Base-by-base conservation (phyloP, 2,113 vertebrate genomes). In the Lynx canadensis region DNA sequence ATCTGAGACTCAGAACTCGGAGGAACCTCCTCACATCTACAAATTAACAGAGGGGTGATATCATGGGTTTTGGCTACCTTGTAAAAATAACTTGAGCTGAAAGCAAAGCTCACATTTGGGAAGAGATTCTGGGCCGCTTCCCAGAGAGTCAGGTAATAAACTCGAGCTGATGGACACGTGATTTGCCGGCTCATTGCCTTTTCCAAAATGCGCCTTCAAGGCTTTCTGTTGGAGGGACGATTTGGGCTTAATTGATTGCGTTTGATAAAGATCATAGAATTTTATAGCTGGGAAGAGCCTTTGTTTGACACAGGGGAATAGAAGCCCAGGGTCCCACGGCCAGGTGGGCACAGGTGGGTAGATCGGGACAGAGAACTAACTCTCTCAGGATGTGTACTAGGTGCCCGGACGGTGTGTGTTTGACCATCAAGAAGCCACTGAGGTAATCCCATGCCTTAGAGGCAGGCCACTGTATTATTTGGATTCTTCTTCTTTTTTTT, bases 51-150 rank as follows among this genome's bases (percentile, higher is more conserved):
- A 81, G 87, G 68, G 83, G 92, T 96, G 96, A 98, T 98, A 98
- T 98, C 95, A 92, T 94, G 89, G 95, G 96, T 81, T 98, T 98
- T 96, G 92, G 81, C 97, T 98, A 60, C 84, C 84, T 97, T 98
- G 97, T 97, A 97, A 98, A 98, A 98, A 98, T 98, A 98, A 96
- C 94, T 96, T 98, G 45, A 94, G 94, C 91, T 97, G 50, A 95
- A 97, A 92, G 90, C 87, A 97, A 97, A 96, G 92, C 97, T 97
- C 92, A 55, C 95, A 68, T 98, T 95, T 74, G 84, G 97, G 92
- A 97, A 76, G 95, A 95, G 96, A 97, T 97, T 95, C 92, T 97
- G 97, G 97, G 96, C 80, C 16, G 50, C 94, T 98, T 97, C 98
- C 97, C 97, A 94, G 96, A 97, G 94, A 76, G n/a, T 89, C 76